Conservation (phyloP, 2,888 invertebrate species). For the Megamerina dolium region DNA sequence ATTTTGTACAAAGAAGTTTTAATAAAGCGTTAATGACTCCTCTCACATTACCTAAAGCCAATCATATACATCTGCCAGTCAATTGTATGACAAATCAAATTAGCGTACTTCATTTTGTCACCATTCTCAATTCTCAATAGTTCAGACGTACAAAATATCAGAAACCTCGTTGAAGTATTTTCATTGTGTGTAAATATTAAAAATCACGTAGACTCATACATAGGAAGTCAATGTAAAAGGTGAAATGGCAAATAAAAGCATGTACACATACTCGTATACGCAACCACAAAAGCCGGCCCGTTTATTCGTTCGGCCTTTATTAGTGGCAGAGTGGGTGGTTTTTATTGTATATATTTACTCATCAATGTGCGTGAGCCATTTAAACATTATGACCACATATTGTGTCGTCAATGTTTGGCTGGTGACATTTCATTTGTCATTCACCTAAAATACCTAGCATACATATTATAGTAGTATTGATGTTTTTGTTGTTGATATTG, state of each 20-base stretch:
- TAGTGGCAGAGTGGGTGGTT: background rate
- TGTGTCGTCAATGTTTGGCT: constrained; percentile 2
- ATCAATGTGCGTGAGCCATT: background rate
- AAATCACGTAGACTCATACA: too few relatives aligned
- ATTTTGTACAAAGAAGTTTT: too few relatives aligned
- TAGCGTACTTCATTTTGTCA: constrained; percentile 20
- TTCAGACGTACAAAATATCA: background rate
- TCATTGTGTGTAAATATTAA: background rate
- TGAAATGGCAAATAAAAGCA: background rate
- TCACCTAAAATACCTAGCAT: too few relatives aligned
- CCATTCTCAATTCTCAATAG: background rate
- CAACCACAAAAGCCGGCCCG: background rate
- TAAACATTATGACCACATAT: constrained; percentile 1
- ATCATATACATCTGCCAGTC: constrained; percentile 18
- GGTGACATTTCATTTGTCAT: constrained; percentile 9
- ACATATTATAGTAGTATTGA: too few relatives aligned
- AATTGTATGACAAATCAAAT: constrained; percentile 19
- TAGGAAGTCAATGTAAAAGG: background rate
- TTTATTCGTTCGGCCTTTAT: too few relatives aligned
- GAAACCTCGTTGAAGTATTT: background rate
- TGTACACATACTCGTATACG: background rate
- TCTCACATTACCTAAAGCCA: too few relatives aligned
- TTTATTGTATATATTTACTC: background rate
- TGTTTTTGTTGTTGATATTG: too few relatives aligned
- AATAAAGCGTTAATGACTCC: too few relatives aligned